Base-by-base conservation (phyloP, 2,888 invertebrate species). In the Eledone cirrhosa region DNA sequence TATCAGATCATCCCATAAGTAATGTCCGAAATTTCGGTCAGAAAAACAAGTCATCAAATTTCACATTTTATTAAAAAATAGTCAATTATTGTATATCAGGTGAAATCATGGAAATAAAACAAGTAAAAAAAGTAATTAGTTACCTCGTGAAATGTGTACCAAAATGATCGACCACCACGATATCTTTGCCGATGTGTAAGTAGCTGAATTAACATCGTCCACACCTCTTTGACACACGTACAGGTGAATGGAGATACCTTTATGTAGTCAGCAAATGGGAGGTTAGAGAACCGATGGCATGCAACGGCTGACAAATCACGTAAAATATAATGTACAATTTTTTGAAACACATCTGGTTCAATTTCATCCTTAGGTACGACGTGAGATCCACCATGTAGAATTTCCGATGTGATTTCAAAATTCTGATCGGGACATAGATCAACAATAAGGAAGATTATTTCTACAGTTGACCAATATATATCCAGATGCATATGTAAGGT, bases 401-500 rank as follows among this genome's bases (percentile, higher is more conserved):
- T 24, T 11, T 48, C 33, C 29, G 47, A 69, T 27, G 53, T 53
- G 48, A 41, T 29, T 59, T 41, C 67, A 22, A 53, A 41, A 53
- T 16, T 82, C 8, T 41, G 41, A 86, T 85, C 86, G 82, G 82
- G 82, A 75, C 77, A 82, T 72, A 80, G 80, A 24, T 53, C 48
- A 24, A 81, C 79, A 13, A 86, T 53, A 11, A 80, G 67, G 77
- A 84, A 84, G 59, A 83, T 31, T 14, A 85, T 78, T 29, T 82
- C 80, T 31, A 85, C 67, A 8, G 85, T 41, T 74, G 81, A 82
- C 86, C 86, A 87, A 81, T 86, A 84, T 4, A 86, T 69, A 78
- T 87, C 87, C 19, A 87, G 81, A 78, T 84, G 83, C 22, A 83
- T 47, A 76, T 87, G 87, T 59, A 85, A 84, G 65, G 81, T 79